Base-by-base conservation (phyloP, 2,888 invertebrate genomes). In the Chalcis sispes region DNA sequence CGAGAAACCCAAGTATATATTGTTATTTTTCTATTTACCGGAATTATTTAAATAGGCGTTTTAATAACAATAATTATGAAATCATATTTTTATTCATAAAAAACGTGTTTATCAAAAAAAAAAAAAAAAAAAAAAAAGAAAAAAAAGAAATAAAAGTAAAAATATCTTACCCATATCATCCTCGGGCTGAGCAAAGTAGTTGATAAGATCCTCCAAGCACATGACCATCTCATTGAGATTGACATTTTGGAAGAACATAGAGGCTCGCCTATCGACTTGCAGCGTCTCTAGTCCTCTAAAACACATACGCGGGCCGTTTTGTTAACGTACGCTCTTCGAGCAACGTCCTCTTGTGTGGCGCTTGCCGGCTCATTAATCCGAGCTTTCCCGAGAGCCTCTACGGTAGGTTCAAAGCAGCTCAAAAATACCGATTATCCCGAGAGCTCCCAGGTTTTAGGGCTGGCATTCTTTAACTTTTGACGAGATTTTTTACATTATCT, bases 151-250 rank as follows among this genome's bases (percentile, higher is more conserved):
- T 13, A 50, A 50, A 20, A 20, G 20, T 20, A 18, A 50, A 20
- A 23, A 59, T 73, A 59, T 77, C 89, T 88, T 90, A 98, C 98
- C 98, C 94, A 98, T 97, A 84, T 98, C 98, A 84, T 98, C 98
- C 82, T 95, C 96, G 0, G 99, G 99, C 86, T 99, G 99, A 3
- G 98, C 98, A 90, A 99, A 99, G 89, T 99, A 99, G 89, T 98
- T 98, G 84, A 99, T 99, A 80, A 99, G 92, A 91, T 99, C 99
- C 88, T 99, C 99, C 73, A 99, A 91, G 85, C 98, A 98, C 95
- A 98, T 98, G 64, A 98, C 96, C 95, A 99, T 99, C 90, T 98
- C 99, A 75, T 94, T 95, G 20, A 99, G 92, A 89, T 98, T 98
- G 1, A 99, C 96, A n/a, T 94, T 93, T 80, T 94, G 94, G 89